Base-by-base conservation (phyloP, 2,888 invertebrate species). In the Amaurobius ferox region DNA sequence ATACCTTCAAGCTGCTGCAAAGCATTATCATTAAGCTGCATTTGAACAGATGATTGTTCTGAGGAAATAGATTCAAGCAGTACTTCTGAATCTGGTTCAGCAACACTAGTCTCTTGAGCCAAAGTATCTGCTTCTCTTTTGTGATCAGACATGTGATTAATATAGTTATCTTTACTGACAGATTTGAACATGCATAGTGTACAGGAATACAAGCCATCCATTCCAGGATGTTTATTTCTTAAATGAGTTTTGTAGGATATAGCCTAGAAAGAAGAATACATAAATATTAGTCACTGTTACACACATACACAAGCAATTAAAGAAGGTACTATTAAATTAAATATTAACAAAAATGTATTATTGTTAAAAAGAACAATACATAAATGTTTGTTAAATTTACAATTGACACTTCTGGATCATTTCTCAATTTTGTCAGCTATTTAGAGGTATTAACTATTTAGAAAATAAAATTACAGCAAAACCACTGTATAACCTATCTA, bases 141-240 rank as follows among this genome's bases (percentile, higher is more conserved):
- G 11, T 88, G 88, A 30, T 88, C 88, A 23, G 86, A 80, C 71
- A 87, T 78, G 67, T 88, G 88, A 39, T 86, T 78, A 3, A 78
- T 19, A 23, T 71, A 94, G 90, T 94, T 94, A n/a, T 93, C 93
- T 90, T 94, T 94, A 90, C 93, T 95, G 67, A 95, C 93, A 0
- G 94, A 93, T 89, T 94, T 93, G 90, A 93, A 95, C 35, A 93
- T 91, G 89, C 95, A 95, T 89, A 93, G 92, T 0, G 92, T 91
- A 89, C 95, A 95, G 1, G 93, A 92, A 89, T 93, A 94, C 19
- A 93, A 90, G 26, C 93, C 93, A 26, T 91, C 91, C 85, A 91
- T 90, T 1, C 93, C 90, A 90, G 92, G 89, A 91, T 92, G 90
- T 91, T 93, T 92, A 90, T 91, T 90, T 81, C 90, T 90, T 88